Conservation (phyloP, 2,888 invertebrate species). For the Melieria picta region DNA sequence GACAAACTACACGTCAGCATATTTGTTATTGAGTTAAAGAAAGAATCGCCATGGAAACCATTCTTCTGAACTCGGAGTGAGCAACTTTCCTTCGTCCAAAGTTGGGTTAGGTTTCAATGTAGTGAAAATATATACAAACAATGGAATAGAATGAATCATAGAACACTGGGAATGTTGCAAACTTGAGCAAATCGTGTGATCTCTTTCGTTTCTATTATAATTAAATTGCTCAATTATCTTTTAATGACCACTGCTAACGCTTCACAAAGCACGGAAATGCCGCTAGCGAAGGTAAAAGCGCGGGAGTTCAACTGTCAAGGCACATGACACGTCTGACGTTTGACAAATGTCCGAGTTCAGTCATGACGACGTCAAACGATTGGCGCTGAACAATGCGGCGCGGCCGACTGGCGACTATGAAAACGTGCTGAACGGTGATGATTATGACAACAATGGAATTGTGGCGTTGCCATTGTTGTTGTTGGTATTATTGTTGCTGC, state of each 20-base stretch:
- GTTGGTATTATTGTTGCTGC: not conserved
- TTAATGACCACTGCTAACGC: slow-evolving; percentile 22
- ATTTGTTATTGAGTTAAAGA: no score
- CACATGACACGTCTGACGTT: slow-evolving; percentile 9
- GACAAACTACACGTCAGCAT: no score
- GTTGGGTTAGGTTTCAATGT: no score
- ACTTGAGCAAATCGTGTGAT: no score
- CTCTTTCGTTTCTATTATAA: not conserved
- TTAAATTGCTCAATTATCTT: slow-evolving; percentile 22
- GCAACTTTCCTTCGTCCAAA: no score
- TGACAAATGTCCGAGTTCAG: slow-evolving; percentile 26
- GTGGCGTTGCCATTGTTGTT: not conserved
- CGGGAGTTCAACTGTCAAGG: not conserved
- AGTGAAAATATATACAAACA: not conserved
- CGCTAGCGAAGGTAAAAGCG: not conserved
- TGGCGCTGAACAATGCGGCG: not conserved
- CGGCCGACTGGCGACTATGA: not conserved
- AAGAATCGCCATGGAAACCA: no score
- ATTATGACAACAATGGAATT: not conserved
- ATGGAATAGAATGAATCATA: not conserved
- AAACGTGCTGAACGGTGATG: not conserved
- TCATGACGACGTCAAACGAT: not conserved
- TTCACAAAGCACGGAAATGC: slow-evolving; percentile 3
- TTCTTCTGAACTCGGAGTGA: no score
- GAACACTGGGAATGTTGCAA: not conserved